These are phyloP conservation scores for Meteorus colon DNA, from an alignment of 2,888 invertebrate genomes.

Conservation along the genomic window DNA sequence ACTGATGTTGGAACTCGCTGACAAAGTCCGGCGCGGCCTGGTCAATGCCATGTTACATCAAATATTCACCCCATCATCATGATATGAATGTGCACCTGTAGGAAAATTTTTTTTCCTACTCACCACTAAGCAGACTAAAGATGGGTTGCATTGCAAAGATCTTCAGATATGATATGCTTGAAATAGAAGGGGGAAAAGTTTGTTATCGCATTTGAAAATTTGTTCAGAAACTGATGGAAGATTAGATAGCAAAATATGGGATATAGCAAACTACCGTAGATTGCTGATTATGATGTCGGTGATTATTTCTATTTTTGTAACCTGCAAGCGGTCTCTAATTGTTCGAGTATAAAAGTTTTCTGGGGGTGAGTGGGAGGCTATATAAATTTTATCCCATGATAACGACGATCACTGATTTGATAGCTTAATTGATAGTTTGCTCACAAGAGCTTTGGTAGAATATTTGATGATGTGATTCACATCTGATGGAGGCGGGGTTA, in stretches of 20 bases:
- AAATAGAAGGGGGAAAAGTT: background rate
- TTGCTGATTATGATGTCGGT: background rate
- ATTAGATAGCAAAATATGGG: background rate
- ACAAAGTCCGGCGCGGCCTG: background rate
- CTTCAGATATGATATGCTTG: background rate
- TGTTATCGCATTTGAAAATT: background rate
- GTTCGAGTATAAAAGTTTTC: background rate
- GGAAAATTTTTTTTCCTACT: background rate
- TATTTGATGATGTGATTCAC: no score
- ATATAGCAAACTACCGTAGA: background rate
- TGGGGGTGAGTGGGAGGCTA: no score
- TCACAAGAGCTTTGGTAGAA: no score
- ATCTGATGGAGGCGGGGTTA: no score
- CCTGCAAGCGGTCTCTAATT: background rate
- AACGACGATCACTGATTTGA: no score
- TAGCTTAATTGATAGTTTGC: no score
- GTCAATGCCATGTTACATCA: background rate
- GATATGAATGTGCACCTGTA: background rate
- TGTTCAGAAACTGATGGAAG: background rate
- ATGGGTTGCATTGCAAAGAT: background rate
- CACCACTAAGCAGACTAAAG: background rate
- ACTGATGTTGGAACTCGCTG: background rate
- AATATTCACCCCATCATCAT: background rate
- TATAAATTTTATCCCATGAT: no score
- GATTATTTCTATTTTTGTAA: background rate